phyloP scores from a whole-genome alignment of 2,797 vertebrate genomes.

The Cyclura pinguis region DNA sequence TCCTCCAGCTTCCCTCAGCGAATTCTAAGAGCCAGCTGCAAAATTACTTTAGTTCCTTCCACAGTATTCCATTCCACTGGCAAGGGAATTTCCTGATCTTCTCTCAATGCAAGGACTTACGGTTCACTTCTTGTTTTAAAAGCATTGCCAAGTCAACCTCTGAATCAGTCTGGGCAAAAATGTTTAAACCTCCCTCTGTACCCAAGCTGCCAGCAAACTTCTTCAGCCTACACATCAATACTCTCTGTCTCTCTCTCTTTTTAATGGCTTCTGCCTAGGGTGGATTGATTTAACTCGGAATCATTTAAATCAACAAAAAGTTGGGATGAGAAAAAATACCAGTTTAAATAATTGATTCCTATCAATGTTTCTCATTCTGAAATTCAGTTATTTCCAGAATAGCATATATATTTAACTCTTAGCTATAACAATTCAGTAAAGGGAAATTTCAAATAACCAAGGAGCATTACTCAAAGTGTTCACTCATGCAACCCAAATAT shows the following conservation, averaged over 20 bases:
- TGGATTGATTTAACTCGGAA: slow-evolving; percentile 1
- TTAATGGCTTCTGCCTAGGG: neutral
- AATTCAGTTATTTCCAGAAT: neutral
- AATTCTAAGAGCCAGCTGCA: neutral
- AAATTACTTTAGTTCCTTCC: neutral
- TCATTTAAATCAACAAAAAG: neutral
- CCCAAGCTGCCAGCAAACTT: neutral
- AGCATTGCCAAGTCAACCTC: slow-evolving; percentile 4
- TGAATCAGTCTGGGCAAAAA: slow-evolving; percentile 13
- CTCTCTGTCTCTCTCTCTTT: neutral
- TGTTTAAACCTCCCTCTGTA: neutral
- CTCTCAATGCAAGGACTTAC: neutral
- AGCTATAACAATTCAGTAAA: neutral
- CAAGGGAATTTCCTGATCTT: neutral
- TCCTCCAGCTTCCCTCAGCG: neutral
- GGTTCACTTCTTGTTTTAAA: slow-evolving; percentile 8
- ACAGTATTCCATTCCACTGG: neutral
- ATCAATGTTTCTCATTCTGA: neutral
- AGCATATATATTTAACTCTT: neutral
- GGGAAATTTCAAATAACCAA: too few species aligned
- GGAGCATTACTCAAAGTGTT: neutral
- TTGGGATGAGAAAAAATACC: neutral
- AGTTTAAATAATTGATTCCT: neutral
- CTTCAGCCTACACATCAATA: neutral
- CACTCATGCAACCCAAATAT: neutral